Base-by-base conservation (phyloP, 2,113 vertebrate genomes). In the rabbit (Oryctolagus cuniculus) region DNA sequence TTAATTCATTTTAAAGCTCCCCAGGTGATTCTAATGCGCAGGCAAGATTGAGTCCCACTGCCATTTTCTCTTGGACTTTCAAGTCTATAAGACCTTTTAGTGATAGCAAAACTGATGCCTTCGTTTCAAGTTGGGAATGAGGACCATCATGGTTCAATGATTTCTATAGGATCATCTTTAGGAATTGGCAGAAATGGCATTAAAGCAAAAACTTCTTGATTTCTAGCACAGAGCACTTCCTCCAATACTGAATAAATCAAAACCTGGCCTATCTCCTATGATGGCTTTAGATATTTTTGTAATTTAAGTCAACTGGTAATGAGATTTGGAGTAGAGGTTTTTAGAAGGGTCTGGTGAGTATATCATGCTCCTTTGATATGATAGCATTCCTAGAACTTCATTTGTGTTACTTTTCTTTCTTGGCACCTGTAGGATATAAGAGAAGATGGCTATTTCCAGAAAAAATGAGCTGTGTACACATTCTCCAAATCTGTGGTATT, bases 1-100 rank as follows among this genome's bases (percentile, higher is more conserved):
- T 10, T 49, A 81, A 82, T 90, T 84, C 25, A 34, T 7, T 69
- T 44, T 90, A 90, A 89, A 63, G 70, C 64, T 86, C 74, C 87
- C 34, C 22, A 49, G 88, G 55, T 63, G 51, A 70, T 58, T 87
- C 21, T 83, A 70, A 70, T 31, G 69, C n/a, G 31, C 4, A 38
- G 66, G 12, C 61, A 87, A n/a, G 34, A 19, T 55, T 89, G 81
- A 77, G 81, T 53, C 44, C 63, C 61, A 82, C 8, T n/a, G 51
- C 79, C 4, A 22, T 2, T 34, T 63, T 69, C 61, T 34, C 17
- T 79, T 29, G 0, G 5, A 67, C 64, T 79, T 75, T 80, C 31
- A 22, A 66, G 61, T 79, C 80, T 31, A 38, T 63, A 70, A 67
- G 58, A 22, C 34, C 29, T 75, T 92, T 83, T 63, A 90, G 93